Percentiles rank a stretch among this genome's conserved stretches.
These are phyloP conservation scores for Xylocopa sonorina DNA, from an alignment of 1,140 invertebrate genomes.

Conservation along the genomic window DNA sequence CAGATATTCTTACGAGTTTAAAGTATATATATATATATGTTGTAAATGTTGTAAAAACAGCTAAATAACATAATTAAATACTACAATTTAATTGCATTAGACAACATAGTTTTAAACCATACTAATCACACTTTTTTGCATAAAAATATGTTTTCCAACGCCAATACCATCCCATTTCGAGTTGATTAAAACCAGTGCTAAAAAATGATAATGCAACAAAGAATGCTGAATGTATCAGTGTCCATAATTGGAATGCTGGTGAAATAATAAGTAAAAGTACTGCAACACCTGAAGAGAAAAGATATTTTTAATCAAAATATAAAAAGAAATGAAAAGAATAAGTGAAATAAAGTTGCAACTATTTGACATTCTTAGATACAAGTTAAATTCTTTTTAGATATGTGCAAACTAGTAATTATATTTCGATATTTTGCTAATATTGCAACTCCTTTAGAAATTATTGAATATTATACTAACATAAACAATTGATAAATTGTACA, in stretches of 20 bases:
- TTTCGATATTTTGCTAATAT: conserved; percentile 8
- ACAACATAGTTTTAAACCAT: not conserved
- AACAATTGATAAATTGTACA: too few relatives aligned
- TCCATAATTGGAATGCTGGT: conserved; percentile 80
- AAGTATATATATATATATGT: conserved; percentile 14
- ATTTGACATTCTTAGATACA: too few relatives aligned
- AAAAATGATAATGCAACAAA: conserved; percentile 82
- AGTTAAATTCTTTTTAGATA: too few relatives aligned
- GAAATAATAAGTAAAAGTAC: conserved; percentile 79
- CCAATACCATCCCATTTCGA: conserved; percentile 82
- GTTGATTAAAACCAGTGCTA: conserved; percentile 82
- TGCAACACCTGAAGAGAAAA: conserved; percentile 73
- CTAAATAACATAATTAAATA: conserved; percentile 15
- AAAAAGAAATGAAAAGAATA: not conserved
- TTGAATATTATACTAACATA: too few relatives aligned
- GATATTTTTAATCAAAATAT: conserved; percentile 6
- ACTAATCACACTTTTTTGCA: conserved; percentile 51
- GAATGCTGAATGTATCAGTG: conserved; percentile 79
- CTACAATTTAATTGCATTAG: not conserved
- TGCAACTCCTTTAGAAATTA: too few relatives aligned
- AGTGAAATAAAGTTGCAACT: conserved; percentile 10
- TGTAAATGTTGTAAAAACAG: not conserved
- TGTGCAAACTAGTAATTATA: too few relatives aligned
- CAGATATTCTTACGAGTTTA: conserved; percentile 4
- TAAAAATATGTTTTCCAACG: conserved; percentile 68